A percentile compares a stretch with the other conserved stretches of the same genome.
These are phyloP conservation scores for Salticus scenicus DNA, from an alignment of 2,888 invertebrate species.

Conservation along the genomic window DNA sequence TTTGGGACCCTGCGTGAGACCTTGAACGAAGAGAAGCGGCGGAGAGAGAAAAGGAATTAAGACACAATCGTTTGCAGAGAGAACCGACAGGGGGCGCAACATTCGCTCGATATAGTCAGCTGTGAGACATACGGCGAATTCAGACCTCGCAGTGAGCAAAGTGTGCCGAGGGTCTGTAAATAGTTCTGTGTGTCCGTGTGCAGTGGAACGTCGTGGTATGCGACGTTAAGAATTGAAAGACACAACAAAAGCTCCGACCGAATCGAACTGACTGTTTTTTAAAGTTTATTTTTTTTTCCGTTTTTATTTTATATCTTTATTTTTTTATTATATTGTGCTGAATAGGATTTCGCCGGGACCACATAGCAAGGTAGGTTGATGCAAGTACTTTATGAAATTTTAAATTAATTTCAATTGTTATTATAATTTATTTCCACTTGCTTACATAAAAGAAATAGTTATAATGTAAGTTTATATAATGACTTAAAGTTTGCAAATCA, in stretches of 20 bases:
- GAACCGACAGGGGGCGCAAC: slow-evolving; percentile 40
- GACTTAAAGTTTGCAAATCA: too few species aligned
- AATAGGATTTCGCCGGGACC: slow-evolving; percentile 67
- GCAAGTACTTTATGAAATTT: not conserved
- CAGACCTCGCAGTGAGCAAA: slow-evolving; percentile 66
- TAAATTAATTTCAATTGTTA: too few species aligned
- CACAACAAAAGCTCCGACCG: slow-evolving; percentile 43
- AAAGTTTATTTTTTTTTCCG: slow-evolving; percentile 43
- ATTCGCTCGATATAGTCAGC: slow-evolving; percentile 56
- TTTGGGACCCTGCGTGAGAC: slow-evolving; percentile 45
- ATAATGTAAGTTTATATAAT: too few species aligned
- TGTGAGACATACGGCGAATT: slow-evolving; percentile 33
- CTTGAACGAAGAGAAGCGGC: slow-evolving; percentile 34
- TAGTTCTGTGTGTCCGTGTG: slow-evolving; percentile 60
- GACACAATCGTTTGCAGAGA: slow-evolving; percentile 46
- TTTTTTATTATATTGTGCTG: slow-evolving; percentile 52
- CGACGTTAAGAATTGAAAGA: slow-evolving; percentile 29
- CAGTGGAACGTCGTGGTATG: slow-evolving; percentile 46
- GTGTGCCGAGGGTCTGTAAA: slow-evolving; percentile 38
- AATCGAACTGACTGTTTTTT: slow-evolving; percentile 49
- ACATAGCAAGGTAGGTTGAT: slow-evolving; percentile 45
- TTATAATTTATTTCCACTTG: too few species aligned
- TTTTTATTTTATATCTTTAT: slow-evolving; percentile 56
- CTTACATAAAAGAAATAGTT: too few species aligned
- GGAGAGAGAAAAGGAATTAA: slow-evolving; percentile 60